These are phyloP conservation scores for Pterocles orientalis DNA, from an alignment of 2,113 vertebrate species.

Conservation along the genomic window DNA sequence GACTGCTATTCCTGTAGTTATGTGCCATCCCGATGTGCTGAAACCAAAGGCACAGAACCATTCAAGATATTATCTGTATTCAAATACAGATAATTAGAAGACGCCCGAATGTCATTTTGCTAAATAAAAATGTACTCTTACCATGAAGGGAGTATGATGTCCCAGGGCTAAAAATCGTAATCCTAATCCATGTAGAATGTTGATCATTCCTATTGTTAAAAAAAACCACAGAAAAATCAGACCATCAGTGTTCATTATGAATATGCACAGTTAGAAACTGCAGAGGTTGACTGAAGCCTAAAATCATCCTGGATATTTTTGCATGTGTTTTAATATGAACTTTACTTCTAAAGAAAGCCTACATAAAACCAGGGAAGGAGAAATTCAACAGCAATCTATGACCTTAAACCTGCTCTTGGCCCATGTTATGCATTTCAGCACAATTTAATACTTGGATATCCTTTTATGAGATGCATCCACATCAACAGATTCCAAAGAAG, in stretches of 20 bases:
- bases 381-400: background rate
- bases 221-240: background rate
- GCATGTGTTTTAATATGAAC: background rate
- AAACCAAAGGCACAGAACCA: slow-evolving; percentile 47
- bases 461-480: background rate
- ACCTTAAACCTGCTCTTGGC: background rate
- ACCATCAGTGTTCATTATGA: background rate
- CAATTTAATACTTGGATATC: background rate
- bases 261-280: background rate
- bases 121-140: slow-evolving; percentile 60
- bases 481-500: background rate
- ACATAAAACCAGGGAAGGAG: background rate
- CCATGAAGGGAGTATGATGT: slow-evolving; percentile 98
- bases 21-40: slow-evolving; percentile 99
- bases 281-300: background rate
- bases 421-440: background rate
- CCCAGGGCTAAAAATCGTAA: slow-evolving; percentile 93
- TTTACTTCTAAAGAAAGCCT: background rate
- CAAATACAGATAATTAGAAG: background rate
- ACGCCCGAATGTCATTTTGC: background rate
- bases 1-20: slow-evolving; percentile 96
- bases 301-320: background rate
- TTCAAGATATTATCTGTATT: background rate
- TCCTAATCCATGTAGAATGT: slow-evolving; percentile 94
- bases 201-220: slow-evolving; percentile 90